Evolutionary conservation across 23 tunicate genomes (phyloP), one percentile per base, ranked within the genome.

Genomic region (Styela clava): DNA sequence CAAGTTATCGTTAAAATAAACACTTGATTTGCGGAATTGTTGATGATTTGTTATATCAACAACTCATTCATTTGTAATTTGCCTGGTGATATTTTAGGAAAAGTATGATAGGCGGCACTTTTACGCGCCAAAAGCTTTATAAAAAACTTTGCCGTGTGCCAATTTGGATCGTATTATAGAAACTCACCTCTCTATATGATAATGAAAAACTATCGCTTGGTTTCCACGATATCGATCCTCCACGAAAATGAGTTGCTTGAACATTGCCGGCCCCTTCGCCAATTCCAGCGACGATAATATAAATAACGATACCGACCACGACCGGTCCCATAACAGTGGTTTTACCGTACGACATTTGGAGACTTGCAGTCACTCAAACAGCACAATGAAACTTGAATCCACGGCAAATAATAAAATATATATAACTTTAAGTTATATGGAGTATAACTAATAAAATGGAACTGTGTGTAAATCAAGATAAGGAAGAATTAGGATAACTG

Each of bases 191-290:
- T 35, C 61, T 82, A 21, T 35, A 24, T 19, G 78, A 69, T 29
- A 64, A 77, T 3, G 88, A 79, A 78, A 79, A 90, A 29, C 36
- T 73, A 25, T 35, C 33, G 56, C 83, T 35, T 25, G 97, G 97
- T 31, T 73, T 35, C 92, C 91, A 92, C 79, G 94, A 87, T 22
- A 77, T 86, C 18, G 97, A 87, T 1, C 97, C 97, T 32, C 97
- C 97, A 22, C 97, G 83, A 74, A 87, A 92, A 65, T 92, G 97
- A 3, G 97, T 87, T 31, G 88, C 97, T 62, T 79, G 63, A 2
- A 85, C 89, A 24, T 77, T 83, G 1, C 85, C 81, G 18, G 77
- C 32, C 34, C 70, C 84, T 0, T 79, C 84, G 52, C 69, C 84
- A 68, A 79, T 64, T 3, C 63, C 52, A 24, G 72, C 77, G 69